Conservation (phyloP, 2,888 invertebrate genomes). For the Xylota segnis region DNA sequence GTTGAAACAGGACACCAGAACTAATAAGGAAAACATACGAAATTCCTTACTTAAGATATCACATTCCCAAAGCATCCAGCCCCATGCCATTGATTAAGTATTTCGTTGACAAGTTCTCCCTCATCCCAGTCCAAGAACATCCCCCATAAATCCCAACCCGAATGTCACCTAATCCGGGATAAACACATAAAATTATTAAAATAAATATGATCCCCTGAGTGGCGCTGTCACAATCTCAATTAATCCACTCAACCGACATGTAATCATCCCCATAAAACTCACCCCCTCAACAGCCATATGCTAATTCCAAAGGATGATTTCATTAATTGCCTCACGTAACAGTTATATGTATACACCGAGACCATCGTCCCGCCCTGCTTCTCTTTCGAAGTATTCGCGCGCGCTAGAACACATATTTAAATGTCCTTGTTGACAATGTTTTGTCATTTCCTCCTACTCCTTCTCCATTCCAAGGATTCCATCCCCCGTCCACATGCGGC, state of each 20-base stretch:
- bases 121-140: neutral
- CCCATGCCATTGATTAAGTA: conserved; percentile 45
- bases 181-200: conserved; percentile 72
- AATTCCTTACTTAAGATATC: neutral
- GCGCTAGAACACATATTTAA: conserved; percentile 57
- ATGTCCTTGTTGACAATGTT: conserved; percentile 74
- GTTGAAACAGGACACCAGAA: no score
- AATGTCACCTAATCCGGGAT: conserved; percentile 52
- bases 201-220: conserved; percentile 71
- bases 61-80: conserved; percentile 22
- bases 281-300: conserved; percentile 55
- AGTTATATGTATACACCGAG: conserved; percentile 23
- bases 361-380: conserved; percentile 1
- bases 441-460: conserved; percentile 68
- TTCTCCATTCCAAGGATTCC: neutral
- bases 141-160: conserved; percentile 22
- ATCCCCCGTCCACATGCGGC: neutral
- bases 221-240: conserved; percentile 72
- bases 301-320: conserved; percentile 70
- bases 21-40: neutral
- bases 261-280: conserved; percentile 65
- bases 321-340: conserved; percentile 75
- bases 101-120: neutral
- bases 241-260: conserved; percentile 72
- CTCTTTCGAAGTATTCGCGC: conserved; percentile 17